Base-by-base conservation (phyloP, 2,888 invertebrate species). In the Agrotis segetum region DNA sequence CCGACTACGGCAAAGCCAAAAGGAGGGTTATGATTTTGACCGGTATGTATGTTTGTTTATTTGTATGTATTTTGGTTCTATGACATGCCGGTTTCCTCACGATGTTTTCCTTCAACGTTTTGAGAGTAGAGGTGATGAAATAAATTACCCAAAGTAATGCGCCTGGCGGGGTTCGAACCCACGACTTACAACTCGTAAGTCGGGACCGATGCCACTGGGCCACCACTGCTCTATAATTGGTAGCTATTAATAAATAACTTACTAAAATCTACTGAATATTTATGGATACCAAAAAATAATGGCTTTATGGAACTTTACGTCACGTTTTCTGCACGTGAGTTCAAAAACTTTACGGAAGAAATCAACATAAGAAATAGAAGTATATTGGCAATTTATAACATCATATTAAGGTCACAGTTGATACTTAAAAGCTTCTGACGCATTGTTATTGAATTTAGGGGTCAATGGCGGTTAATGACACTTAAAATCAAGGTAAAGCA, bases 381-480 rank as follows among this genome's bases (percentile, higher is more conserved):
- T 11, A 19, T 29, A 73, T 50, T 73, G n/a, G 56, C 19, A 73
- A 73, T 73, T 3, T 73, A 72, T 56, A 34, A 34, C 13, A 56
- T 58, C 19, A 34, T 40, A 50, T 34, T 17, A 52, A 66, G 72
- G 72, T 66, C 72, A 11, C n/a, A 1, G 3, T 40, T 9, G 4
- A 21, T 19, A 2, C 29, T 29, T 13, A n/a, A 17, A 21, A 49
- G 24, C n/a, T 50, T 50, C n/a, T 34, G 40, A 56, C 21, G 44
- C 49, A 34, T 13, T 16, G n/a, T 44, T 19, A 34, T 17, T 24
- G 16, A 49, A 14, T 60, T 24, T 24, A 14, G 19, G 34, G 50
- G 50, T 52, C 67, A 72, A 58, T 58, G 19, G 16, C 56, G 19
- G 58, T 52, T 52, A 24, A 24, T 19, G 50, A 58, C 66, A 64